Evolutionary conservation across 1,140 invertebrate species (phyloP), one percentile per base, ranked within the genome.

Genomic region (Armadillidium nasatum): DNA sequence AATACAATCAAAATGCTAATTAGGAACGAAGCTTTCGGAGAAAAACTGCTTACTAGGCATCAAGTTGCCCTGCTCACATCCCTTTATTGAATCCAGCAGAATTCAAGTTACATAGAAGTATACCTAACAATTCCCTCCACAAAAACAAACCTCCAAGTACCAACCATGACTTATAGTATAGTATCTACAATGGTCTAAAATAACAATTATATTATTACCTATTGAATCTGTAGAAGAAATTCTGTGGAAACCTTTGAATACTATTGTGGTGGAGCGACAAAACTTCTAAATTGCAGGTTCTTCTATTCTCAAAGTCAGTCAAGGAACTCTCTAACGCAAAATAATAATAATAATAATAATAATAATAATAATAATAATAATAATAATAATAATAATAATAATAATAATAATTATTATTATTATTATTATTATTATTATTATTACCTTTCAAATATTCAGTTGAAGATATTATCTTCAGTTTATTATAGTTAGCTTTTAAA

Each of bases 381-480:
- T 33, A 3, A 33, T 33, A 3, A 33, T 33, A 3, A 33, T 33
- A 3, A 33, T 33, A 3, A 33, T 33, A 3, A 33, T 33, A 3
- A 33, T 33, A 3, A 33, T 33, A 3, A 33, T 33, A 3, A 60
- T 60, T 60, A 60, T 60, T 60, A 60, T 60, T 60, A 60, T 60
- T 60, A 60, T 60, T 60, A 60, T 60, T 19, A 60, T 60, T 60
- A 60, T 60, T 60, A 60, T 60, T 60, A 60, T 60, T 15, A 19
- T 60, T 60, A 60, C 50, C 50, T 60, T 1, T 19, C 11, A 60
- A 2, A 4, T 19, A 13, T 60, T 60, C 50, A 19, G 50, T 60
- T 2, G 50, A 60, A 19, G 50, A 60, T 60, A 60, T 15, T 60
- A 19, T 19, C 7, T 60, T 60, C 2, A 60, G 50, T 13, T 60